phyloP scores from a whole-genome alignment of 2,888 invertebrate species.

The Dendrolimus pini region DNA sequence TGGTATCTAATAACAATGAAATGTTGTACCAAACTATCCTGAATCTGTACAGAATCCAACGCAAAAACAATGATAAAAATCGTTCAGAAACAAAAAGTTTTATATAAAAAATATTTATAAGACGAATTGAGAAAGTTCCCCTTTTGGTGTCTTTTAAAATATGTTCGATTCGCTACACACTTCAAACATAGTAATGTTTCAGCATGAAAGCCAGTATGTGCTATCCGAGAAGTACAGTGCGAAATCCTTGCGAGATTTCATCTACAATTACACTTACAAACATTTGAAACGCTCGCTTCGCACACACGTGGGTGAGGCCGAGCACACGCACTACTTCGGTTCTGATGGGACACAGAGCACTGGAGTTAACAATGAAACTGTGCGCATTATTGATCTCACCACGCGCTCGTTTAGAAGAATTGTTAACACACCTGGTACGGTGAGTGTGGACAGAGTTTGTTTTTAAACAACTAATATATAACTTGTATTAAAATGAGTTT shows the following conservation, averaged over 20 bases:
- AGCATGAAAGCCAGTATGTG: slow-evolving; percentile 83
- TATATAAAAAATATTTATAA: too few relatives aligned
- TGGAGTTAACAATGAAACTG: slow-evolving; percentile 28
- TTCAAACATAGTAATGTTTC: slow-evolving; percentile 16
- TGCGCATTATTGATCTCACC: slow-evolving; percentile 80
- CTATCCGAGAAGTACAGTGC: slow-evolving; percentile 71
- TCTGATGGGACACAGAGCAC: slow-evolving; percentile 28
- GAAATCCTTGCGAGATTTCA: slow-evolving; percentile 68
- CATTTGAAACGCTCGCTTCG: slow-evolving; percentile 53
- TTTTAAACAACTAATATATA: too few relatives aligned
- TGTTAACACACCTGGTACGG: slow-evolving; percentile 78
- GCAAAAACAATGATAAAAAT: too few relatives aligned
- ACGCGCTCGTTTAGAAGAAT: slow-evolving; percentile 79
- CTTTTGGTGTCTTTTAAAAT: too few relatives aligned
- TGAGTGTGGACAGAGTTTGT: slow-evolving; percentile 32
- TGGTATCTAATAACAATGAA: too few relatives aligned
- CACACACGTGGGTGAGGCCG: slow-evolving; percentile 43
- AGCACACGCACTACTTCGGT: slow-evolving; percentile 61
- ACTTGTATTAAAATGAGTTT: too few relatives aligned
- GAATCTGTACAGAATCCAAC: too few relatives aligned
- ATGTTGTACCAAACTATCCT: too few relatives aligned
- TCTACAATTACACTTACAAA: slow-evolving; percentile 68
- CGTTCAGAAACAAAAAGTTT: too few relatives aligned
- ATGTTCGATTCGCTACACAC: too few relatives aligned
- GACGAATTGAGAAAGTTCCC: too few relatives aligned